Evolutionary conservation across 2,797 vertebrate genomes (phyloP).

Genomic region (Oophaga sylvatica): DNA sequence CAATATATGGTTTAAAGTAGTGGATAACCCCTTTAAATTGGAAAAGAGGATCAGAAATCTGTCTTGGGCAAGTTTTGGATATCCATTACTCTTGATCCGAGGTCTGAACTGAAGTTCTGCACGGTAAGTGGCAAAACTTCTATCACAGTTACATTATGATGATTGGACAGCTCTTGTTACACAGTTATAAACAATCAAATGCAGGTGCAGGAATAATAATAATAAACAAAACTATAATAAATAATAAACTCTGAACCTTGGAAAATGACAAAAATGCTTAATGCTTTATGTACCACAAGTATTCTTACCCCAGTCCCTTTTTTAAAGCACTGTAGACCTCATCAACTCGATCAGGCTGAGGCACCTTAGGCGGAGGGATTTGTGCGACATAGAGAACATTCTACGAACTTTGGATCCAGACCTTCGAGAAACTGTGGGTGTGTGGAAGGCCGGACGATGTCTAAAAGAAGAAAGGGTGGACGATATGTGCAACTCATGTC

Average conservation of each 20-base stretch:
- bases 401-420: constrained; percentile 87
- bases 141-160: too few species aligned
- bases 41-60: too few species aligned
- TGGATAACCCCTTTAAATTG: too few species aligned
- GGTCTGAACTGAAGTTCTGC: too few species aligned
- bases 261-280: background rate
- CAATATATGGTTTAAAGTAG: too few species aligned
- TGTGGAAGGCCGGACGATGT: constrained; percentile 85
- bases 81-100: too few species aligned
- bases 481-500: background rate
- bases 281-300: background rate
- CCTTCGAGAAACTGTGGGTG: constrained; percentile 86
- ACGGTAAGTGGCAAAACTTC: too few species aligned
- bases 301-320: constrained; percentile 88
- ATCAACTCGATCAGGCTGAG: constrained; percentile 91
- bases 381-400: constrained; percentile 91
- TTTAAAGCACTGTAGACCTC: constrained; percentile 91
- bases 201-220: too few species aligned
- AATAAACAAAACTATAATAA: too few species aligned
- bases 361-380: constrained; percentile 89
- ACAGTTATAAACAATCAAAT: too few species aligned
- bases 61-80: too few species aligned
- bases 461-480: constrained; percentile 71
- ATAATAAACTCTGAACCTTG: background rate
- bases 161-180: too few species aligned